A percentile compares a stretch with the other conserved stretches of the same genome.
These are phyloP conservation scores for Catharus ustulatus DNA, from an alignment of 2,797 vertebrate species.

Conservation along the genomic window DNA sequence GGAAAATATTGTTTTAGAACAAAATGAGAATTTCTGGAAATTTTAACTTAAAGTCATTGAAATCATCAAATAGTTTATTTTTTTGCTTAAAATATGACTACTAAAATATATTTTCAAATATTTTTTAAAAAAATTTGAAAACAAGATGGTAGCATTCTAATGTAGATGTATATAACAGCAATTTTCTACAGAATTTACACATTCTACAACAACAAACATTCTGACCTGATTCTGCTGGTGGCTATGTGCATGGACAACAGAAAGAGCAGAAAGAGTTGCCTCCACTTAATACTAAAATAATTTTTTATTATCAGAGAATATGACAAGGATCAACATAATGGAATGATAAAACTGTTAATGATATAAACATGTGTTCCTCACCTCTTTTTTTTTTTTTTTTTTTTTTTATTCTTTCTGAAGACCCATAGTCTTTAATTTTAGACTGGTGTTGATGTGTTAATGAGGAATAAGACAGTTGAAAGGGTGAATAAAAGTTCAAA, in stretches of 20 bases:
- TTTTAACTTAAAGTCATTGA: background rate
- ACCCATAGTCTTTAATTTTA: background rate
- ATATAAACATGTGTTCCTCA: background rate
- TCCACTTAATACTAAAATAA: background rate
- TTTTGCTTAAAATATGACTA: background rate
- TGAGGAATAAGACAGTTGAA: background rate
- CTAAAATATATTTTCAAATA: background rate
- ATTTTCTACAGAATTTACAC: background rate
- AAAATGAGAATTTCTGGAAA: background rate
- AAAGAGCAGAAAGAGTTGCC: background rate
- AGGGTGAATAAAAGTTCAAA: background rate
- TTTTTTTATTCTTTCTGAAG: background rate
- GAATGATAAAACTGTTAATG: background rate
- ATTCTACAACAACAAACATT: background rate
- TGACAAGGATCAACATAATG: background rate
- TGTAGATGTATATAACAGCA: background rate
- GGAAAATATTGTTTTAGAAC: background rate
- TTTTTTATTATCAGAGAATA: background rate
- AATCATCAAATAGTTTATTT: rapidly evolving
- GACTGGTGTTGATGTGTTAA: background rate
- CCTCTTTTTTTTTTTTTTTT: rapidly evolving
- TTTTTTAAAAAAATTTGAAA: background rate
- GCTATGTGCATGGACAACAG: background rate
- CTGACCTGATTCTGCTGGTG: background rate
- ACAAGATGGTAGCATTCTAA: background rate